Base-by-base conservation (phyloP, 2,113 vertebrate genomes). In the Aythya baeri region DNA sequence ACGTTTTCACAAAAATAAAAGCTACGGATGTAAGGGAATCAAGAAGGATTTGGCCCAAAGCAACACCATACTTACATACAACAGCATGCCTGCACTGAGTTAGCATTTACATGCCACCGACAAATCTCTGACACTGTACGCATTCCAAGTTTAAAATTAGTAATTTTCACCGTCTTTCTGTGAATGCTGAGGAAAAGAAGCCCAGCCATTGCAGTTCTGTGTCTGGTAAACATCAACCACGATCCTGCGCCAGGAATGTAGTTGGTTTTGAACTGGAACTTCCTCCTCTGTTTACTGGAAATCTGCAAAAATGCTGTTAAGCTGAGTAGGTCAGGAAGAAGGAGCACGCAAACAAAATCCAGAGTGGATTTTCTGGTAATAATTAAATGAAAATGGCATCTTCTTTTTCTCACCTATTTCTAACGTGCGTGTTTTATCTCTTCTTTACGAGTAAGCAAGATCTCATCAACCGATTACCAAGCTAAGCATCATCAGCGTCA, bases 221-320 rank as follows among this genome's bases (percentile, higher is more conserved):
- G 23, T 46, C 92, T 95, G 93, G 89, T 66, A 76, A 83, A 25
- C 86, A 83, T 29, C 91, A 92, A 1, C 22, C 21, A 15, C 44
- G 9, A 17, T 0, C 55, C 82, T 4, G 41, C 46, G 89, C 94
- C 89, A 93, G 94, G 91, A 95, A 95, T 1, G 36, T 31, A 2
- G 0, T 79, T 77, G 84, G 91, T 44, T 77, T 91, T 62, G 44
- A 89, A 34, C 94, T 86, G 81, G 29, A 77, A 61, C 75, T 43
- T 54, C 41, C 2, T 22, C 52, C 74, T 17, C 78, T 50, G 17
- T 27, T 95, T 89, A 88, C 85, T 88, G 82, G 50, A 89, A 93
- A 52, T 34, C 82, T 91, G 74, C 62, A 79, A 54, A 96, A 83
- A 81, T 38, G 41, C 70, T 31, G 16, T 5, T 31, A 58, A 50